Percentiles rank a stretch among this genome's conserved stretches.
phyloP scores from a whole-genome alignment of 2,797 vertebrate species.

The Hipposideros larvatus region DNA sequence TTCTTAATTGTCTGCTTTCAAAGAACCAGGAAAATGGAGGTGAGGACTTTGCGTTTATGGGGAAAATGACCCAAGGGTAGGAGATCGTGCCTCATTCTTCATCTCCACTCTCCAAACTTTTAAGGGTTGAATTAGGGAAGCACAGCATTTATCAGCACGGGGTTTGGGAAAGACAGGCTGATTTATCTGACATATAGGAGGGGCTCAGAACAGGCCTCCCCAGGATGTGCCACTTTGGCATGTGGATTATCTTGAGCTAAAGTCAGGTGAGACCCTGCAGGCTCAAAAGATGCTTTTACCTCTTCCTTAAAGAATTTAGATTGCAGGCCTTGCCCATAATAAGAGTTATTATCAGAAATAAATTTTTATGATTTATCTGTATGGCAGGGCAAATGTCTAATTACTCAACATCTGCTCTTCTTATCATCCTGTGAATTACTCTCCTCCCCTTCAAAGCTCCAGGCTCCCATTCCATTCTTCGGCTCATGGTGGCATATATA shows the following conservation, averaged over 20 bases:
- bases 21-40: not conserved
- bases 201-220: not conserved
- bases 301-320: not conserved
- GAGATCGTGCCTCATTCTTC: not conserved
- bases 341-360: not conserved
- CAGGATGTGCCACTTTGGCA: not conserved
- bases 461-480: not conserved
- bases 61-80: not conserved
- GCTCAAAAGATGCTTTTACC: not conserved
- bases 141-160: not conserved
- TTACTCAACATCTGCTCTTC: not conserved
- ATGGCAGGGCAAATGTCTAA: not conserved
- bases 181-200: not conserved
- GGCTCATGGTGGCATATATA: not conserved
- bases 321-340: not conserved
- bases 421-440: not conserved
- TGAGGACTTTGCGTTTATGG: not conserved
- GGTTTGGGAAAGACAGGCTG: not conserved
- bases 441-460: not conserved
- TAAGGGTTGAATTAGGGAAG: not conserved
- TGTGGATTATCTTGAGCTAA: not conserved
- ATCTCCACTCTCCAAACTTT: not conserved
- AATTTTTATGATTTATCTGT: not conserved
- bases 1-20: constrained; percentile 52
- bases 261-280: not conserved